phyloP scores from a whole-genome alignment of 1,140 invertebrate genomes.

The Proctacanthus coquilletti region DNA sequence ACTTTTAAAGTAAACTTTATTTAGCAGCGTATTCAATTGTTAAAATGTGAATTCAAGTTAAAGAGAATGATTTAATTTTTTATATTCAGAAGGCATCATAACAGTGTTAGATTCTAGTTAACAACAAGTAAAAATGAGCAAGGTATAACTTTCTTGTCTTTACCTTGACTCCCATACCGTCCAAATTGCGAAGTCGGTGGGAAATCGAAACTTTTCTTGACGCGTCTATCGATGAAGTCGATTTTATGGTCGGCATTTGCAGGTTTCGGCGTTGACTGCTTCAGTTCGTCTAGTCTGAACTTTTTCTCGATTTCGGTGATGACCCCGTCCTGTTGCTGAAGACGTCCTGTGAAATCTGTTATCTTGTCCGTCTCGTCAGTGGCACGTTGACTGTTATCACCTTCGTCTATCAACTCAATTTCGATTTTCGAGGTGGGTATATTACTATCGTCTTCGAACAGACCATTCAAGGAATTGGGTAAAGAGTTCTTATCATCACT shows the following conservation, averaged over 20 bases:
- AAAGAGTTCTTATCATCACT: background rate
- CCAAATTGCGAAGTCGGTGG: constrained; percentile 8
- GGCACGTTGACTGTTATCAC: background rate
- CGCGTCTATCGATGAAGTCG: constrained; percentile 20
- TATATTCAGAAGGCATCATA: too few species aligned
- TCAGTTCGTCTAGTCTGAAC: constrained; percentile 20
- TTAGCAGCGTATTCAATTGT: too few species aligned
- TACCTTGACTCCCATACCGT: too few species aligned
- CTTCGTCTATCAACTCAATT: constrained; percentile 7
- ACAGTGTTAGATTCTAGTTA: too few species aligned
- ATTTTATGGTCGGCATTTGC: background rate
- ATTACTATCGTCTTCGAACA: background rate
- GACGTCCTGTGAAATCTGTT: constrained; percentile 22
- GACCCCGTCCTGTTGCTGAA: constrained; percentile 24
- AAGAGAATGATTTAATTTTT: too few species aligned
- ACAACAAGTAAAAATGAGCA: too few species aligned
- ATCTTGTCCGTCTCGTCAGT: constrained; percentile 2
- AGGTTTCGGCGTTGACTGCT: constrained; percentile 1
- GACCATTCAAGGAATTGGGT: too few species aligned
- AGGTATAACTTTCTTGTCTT: too few species aligned
- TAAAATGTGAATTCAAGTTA: too few species aligned
- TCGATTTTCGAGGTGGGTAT: constrained; percentile 5
- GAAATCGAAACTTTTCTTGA: constrained; percentile 28
- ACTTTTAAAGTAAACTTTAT: too few species aligned
- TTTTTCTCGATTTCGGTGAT: constrained; percentile 27